Base-by-base conservation (phyloP, 2,797 vertebrate species). In the Chiroxiphia lanceolata region DNA sequence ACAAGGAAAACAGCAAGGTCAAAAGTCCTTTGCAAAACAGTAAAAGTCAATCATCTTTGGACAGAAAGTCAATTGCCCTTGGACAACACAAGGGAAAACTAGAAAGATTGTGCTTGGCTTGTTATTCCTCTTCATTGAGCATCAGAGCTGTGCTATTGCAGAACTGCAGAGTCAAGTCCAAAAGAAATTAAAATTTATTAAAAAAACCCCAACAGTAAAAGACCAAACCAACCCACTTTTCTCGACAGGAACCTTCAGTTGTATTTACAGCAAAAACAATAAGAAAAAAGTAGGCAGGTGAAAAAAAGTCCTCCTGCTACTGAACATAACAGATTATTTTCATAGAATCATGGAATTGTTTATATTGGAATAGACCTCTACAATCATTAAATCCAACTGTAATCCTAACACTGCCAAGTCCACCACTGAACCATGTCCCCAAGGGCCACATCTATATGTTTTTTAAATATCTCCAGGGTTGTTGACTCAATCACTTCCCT, bases 21-120 rank as follows among this genome's bases (percentile, higher is more conserved):
- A 87, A 70, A 87, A 91, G 47, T 84, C 47, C 61, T 95, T 85
- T 83, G 83, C 50, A 86, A 70, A 90, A 48, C 67, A 85, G 67
- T 83, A 61, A 87, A 95, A 96, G 88, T 89, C 94, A 88, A 84
- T 89, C 75, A 84, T 94, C 79, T 95, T 94, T 87, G 83, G 84
- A 77, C 76, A 81, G 54, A 93, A 94, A 93, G 76, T 72, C 78
- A 74, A 83, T 95, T 95, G 80, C 31, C 79, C 15, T 57, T 67
- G 68, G 86, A 86, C 92, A 94, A 85, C 74, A 64, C 77, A 94
- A 93, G 79, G 74, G 60, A 94, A 90, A 90, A 91, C 50, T 42
- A 45, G 83, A 92, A 94, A 72, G 44, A 87, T 21, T 87, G 54
- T 78, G 48, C 71, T 94, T 86, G 36, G 44, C 93, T 90, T 83